Evolutionary conservation across 2,888 invertebrate species (phyloP).

Genomic region (Drosophila prolongata): DNA sequence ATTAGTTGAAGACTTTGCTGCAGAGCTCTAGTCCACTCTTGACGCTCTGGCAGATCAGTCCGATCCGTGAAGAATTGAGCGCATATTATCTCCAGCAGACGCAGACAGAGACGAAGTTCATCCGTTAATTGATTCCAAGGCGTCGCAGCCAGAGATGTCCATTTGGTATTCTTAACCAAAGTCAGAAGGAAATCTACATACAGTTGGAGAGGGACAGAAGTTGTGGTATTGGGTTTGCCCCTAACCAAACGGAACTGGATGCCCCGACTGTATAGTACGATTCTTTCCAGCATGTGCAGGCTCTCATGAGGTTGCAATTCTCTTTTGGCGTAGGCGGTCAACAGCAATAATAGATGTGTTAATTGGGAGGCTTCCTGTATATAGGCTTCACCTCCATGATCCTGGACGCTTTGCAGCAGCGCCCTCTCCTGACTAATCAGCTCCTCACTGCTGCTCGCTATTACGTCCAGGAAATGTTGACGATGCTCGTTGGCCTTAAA

Average conservation of each 20-base stretch:
- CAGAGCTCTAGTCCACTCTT: constrained; percentile 70
- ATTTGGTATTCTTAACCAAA: constrained; percentile 85
- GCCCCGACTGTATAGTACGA: constrained; percentile 50
- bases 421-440: constrained; percentile 49
- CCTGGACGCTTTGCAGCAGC: constrained; percentile 71
- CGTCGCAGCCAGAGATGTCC: constrained; percentile 61
- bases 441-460: constrained; percentile 52
- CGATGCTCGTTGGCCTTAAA: constrained; percentile 68
- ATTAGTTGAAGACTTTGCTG: constrained; percentile 85
- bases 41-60: constrained; percentile 48
- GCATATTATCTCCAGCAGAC: constrained; percentile 67
- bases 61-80: constrained; percentile 32
- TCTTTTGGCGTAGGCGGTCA: constrained; percentile 72
- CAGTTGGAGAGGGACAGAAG: constrained; percentile 86
- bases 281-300: constrained; percentile 61
- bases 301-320: constrained; percentile 53
- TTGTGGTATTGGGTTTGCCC: constrained; percentile 81
- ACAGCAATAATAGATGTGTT: constrained; percentile 72
- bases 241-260: constrained; percentile 56
- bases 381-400: constrained; percentile 55
- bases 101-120: constrained; percentile 59
- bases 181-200: constrained; percentile 86
- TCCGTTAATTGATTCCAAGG: constrained; percentile 69
- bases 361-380: constrained; percentile 65
- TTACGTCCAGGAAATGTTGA: constrained; percentile 70